Evolutionary conservation across 2,888 invertebrate species (phyloP), one percentile per base, ranked within the genome.

Genomic region (Lampropteryx suffumata): DNA sequence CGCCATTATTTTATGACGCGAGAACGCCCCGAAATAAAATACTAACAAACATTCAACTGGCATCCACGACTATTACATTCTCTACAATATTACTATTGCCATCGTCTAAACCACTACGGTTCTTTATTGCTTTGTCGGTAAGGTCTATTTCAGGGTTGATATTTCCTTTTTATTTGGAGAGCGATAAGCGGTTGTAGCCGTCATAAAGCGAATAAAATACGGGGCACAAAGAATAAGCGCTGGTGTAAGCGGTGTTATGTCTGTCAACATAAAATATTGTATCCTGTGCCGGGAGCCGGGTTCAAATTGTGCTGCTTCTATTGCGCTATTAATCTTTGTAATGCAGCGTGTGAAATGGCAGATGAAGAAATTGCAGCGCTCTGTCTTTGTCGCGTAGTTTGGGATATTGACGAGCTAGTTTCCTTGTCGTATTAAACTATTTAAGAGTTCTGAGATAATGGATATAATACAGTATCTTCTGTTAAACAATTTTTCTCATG

Each of bases 161-260:
- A 44, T 40, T 33, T 45, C 36, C 28, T 55, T 61, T 56, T 30
- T 44, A 30, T 41, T 51, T 57, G 57, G 59, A 69, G 57, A 61
- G 52, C 76, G 71, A 79, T 72, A 63, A 43, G 26, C 56, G 54
- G 59, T 50, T 67, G 70, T 69, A 79, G 76, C 82, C 85, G 87
- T 90, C 89, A 89, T 89, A 89, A 89, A 90, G 85, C 86, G 86
- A 87, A 89, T 89, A 90, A 90, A 89, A 89, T 89, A 90, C 87
- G 88, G 82, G 84, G 82, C 87, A 86, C 88, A 87, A 90, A 89
- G 89, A 89, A 89, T 89, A 88, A 90, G 85, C 84, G 89, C 76
- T 88, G 83, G 86, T 84, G 84, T 89, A 89, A 88, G 84, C 83
- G 85, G 80, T 88, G 87, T 88, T 87, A 87, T 83, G 87, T 88